phyloP scores from a whole-genome alignment of 1,140 invertebrate species.

The Stenopsyche tienmushanensis region DNA sequence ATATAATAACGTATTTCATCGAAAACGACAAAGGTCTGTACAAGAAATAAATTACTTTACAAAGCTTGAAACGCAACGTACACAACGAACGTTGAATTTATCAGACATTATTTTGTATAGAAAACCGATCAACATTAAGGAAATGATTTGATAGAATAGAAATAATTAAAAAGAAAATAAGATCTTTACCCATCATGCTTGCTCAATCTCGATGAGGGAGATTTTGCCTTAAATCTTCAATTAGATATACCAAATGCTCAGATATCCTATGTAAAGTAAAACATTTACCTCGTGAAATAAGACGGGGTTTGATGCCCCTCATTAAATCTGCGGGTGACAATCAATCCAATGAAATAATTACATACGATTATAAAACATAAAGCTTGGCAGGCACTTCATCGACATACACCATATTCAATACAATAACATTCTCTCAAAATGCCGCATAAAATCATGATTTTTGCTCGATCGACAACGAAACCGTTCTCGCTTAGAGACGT shows the following conservation, averaged over 20 bases:
- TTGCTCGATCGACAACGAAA: too few relatives aligned
- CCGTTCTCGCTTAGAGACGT: too few relatives aligned
- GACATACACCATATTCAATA: slow-evolving; percentile 20
- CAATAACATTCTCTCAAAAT: slow-evolving; percentile 23
- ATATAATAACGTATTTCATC: background rate
- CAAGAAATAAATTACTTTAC: too few relatives aligned
- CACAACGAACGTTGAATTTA: too few relatives aligned
- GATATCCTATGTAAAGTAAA: slow-evolving; percentile 39
- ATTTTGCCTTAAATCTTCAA: slow-evolving; percentile 40
- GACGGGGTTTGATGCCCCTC: slow-evolving; percentile 27
- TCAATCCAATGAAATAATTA: slow-evolving; percentile 21
- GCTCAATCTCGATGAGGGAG: slow-evolving; percentile 41
- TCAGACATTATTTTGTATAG: too few relatives aligned
- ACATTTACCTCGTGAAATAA: slow-evolving; percentile 40
- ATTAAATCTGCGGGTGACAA: slow-evolving; percentile 29
- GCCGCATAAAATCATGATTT: background rate
- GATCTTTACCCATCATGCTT: slow-evolving; percentile 41
- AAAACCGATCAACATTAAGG: background rate
- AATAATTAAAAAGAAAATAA: slow-evolving; percentile 20
- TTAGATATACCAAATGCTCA: slow-evolving; percentile 37
- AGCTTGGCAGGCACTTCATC: slow-evolving; percentile 28
- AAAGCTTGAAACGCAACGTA: too few relatives aligned
- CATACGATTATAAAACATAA: slow-evolving; percentile 27
- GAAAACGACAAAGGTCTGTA: background rate
- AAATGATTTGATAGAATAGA: slow-evolving; percentile 4